Evolutionary conservation across 23 tunicate genomes (phyloP).

Genomic region (Clavelina lepadiformis): DNA sequence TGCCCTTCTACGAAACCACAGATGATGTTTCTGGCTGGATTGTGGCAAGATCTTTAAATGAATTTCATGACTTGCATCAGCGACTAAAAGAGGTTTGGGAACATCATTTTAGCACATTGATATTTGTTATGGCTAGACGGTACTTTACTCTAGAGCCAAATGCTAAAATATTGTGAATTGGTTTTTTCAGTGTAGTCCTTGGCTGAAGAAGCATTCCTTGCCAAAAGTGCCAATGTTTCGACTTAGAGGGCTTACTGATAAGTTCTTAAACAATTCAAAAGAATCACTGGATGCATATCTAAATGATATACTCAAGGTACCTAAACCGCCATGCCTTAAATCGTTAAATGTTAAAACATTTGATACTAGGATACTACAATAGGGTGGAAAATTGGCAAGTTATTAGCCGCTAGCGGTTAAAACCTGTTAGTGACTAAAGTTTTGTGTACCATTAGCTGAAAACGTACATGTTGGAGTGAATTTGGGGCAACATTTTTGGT

Average conservation of each 20-base stretch:
- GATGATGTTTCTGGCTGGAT: constrained; percentile 95
- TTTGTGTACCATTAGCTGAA: too few relatives aligned
- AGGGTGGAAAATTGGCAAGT: too few relatives aligned
- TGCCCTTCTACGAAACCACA: constrained; percentile 37
- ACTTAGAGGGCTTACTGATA: constrained; percentile 47
- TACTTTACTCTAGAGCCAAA: too few relatives aligned
- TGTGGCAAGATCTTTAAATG: constrained; percentile 45
- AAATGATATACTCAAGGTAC: constrained; percentile 46
- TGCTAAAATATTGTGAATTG: too few relatives aligned
- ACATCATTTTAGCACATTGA: background rate
- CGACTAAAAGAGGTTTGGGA: constrained; percentile 55
- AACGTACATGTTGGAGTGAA: too few relatives aligned
- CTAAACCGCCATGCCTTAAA: too few relatives aligned
- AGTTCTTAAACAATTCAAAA: constrained; percentile 55
- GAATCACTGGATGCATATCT: constrained; percentile 37
- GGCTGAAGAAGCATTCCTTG: constrained; percentile 47
- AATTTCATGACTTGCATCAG: constrained; percentile 74
- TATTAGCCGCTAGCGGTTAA: too few relatives aligned
- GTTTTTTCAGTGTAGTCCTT: constrained; percentile 43
- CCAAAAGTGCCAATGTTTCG: constrained; percentile 81
- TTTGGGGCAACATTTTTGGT: too few relatives aligned
- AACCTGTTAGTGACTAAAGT: too few relatives aligned
- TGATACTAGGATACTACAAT: too few relatives aligned
- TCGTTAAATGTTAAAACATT: too few relatives aligned
- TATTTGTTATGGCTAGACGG: too few relatives aligned